Evolutionary conservation across 2,888 invertebrate species (phyloP).

Genomic region (Cynaeus angustus): DNA sequence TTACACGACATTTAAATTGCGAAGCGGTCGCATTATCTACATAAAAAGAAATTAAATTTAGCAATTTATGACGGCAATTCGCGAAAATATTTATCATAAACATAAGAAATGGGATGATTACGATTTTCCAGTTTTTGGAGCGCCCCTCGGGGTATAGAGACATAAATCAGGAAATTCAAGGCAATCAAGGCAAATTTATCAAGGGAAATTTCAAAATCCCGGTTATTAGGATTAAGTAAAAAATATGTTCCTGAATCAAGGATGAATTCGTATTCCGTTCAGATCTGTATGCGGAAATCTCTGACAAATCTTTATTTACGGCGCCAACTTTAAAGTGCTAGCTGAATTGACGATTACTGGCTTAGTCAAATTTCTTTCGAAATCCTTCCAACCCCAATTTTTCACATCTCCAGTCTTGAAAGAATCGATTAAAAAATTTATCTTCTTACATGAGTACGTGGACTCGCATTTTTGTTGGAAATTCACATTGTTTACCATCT

Average conservation of each 20-base stretch:
- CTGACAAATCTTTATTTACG: slow-evolving; percentile 56
- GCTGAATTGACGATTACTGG: slow-evolving; percentile 48
- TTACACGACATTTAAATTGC: neutral
- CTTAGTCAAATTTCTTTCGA: slow-evolving; percentile 40
- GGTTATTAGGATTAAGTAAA: slow-evolving; percentile 63
- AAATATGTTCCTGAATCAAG: slow-evolving; percentile 61
- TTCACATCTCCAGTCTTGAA: slow-evolving; percentile 15
- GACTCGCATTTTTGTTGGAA: no score
- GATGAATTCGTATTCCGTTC: slow-evolving; percentile 54
- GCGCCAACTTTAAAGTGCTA: slow-evolving; percentile 48
- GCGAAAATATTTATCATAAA: slow-evolving; percentile 43
- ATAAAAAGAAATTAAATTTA: slow-evolving; percentile 26
- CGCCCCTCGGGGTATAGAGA: slow-evolving; percentile 41
- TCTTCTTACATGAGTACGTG: no score
- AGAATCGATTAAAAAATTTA: slow-evolving; percentile 16
- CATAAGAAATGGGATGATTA: slow-evolving; percentile 42
- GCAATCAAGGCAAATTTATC: slow-evolving; percentile 58
- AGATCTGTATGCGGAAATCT: slow-evolving; percentile 50
- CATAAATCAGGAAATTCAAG: slow-evolving; percentile 57
- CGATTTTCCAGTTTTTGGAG: slow-evolving; percentile 47
- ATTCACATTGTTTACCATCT: no score
- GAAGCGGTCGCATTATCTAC: neutral
- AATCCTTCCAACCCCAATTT: slow-evolving; percentile 23
- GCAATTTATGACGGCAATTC: slow-evolving; percentile 37
- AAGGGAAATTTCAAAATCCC: slow-evolving; percentile 60